A percentile compares a stretch with the other conserved stretches of the same genome.
Evolutionary conservation across 1,140 invertebrate species (phyloP).

Genomic region (Ceratina calcarata): DNA sequence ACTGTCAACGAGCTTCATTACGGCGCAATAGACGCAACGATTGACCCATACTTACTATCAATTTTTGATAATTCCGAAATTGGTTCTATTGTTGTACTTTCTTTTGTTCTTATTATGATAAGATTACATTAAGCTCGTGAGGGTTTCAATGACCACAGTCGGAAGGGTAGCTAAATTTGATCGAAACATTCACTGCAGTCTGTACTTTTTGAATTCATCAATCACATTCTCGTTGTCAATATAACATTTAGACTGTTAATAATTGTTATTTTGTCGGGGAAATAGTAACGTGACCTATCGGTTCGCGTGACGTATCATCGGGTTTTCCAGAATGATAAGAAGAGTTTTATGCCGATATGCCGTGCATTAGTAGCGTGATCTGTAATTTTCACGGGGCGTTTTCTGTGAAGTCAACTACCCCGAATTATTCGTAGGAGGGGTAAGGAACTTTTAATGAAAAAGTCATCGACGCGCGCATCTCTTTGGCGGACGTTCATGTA

Average conservation of each 20-base stretch:
- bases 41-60: too few species aligned
- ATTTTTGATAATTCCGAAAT: too few species aligned
- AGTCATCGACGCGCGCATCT: not conserved
- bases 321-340: not conserved
- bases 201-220: too few species aligned
- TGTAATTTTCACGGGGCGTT: not conserved
- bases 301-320: constrained; percentile 5
- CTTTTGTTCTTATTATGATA: not conserved
- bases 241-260: not conserved
- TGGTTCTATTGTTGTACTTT: too few species aligned
- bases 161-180: too few species aligned
- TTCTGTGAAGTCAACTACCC: constrained; percentile 2
- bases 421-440: not conserved
- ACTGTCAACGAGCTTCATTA: too few species aligned
- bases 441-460: not conserved
- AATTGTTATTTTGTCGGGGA: not conserved
- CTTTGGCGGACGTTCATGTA: accelerated
- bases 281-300: not conserved
- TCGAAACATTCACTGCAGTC: too few species aligned
- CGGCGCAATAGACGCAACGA: too few species aligned
- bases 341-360: not conserved
- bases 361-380: not conserved
- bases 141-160: too few species aligned
- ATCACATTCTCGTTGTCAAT: not conserved
- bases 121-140: not conserved